Evolutionary conservation across 2,888 invertebrate genomes (phyloP), one percentile per base, ranked within the genome.

Genomic region (Altica lythri): DNA sequence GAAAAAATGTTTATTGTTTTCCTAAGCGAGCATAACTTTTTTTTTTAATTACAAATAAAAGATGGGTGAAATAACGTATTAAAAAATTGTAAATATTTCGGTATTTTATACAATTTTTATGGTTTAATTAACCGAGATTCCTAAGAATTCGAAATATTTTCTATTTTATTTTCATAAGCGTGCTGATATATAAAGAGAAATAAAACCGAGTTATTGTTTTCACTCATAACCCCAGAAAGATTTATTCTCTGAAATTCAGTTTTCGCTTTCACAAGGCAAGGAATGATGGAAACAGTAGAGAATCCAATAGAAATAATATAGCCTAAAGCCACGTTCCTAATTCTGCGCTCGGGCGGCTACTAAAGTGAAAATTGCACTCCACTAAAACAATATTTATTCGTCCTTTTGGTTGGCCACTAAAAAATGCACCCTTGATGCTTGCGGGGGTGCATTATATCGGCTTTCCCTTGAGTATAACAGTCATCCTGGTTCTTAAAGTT

Each of bases 321-420:
- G 58, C 56, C 59, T 45, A 54, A 57, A 59, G 55, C 53, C 49
- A 37, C 48, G 29, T 44, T 47, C 46, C 44, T 50, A 63, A 64
- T 64, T 63, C 62, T 55, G 55, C 50, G 62, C 61, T 66, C 61
- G 56, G 56, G 57, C 57, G 53, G 57, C 61, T 59, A 60, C 62
- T 60, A 65, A 67, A 72, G 69, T 66, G 71, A 72, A 72, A 72
- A 72, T 70, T 72, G 73, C 72, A 72, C 71, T 73, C 68, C 67
- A 62, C 71, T 74, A 68, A 74, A 73, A 74, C 69, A 75, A 75
- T 74, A 74, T 75, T 75, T 75, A 74, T 72, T 68, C 72, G 67
- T 66, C 68, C 67, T 67, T 66, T 68, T 65, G 66, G 62, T 66
- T 63, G 59, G 60, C 62, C 68, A 64, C 70, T 75, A 74, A 75